Base-by-base conservation (phyloP, 1,140 invertebrate species). In the Matsumurasca onukii region DNA sequence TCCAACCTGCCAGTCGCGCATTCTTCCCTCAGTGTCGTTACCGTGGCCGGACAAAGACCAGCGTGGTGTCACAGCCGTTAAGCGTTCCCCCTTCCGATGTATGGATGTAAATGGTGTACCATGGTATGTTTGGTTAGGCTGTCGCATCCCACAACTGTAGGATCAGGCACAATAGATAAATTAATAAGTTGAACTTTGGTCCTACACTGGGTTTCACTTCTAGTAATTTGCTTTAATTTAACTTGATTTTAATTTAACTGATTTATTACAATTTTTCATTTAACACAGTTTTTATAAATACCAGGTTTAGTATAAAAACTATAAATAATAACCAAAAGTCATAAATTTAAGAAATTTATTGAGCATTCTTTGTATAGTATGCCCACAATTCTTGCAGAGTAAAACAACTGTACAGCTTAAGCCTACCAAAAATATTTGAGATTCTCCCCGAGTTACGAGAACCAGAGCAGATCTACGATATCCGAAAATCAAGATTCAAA, bases 341-440 rank as follows among this genome's bases (percentile, higher is more conserved):
- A 45, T 12, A 45, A 12, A 12, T 9, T 45, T 22, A 59, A 74
- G 34, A 65, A 71, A 59, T 71, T 73, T 66, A 70, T 63, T 57
- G 65, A 31, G 30, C 67, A 9, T 72, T 55, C 48, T 31, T 61
- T 34, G 52, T 48, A 66, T 74, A n/a, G n/a, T n/a, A n/a, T n/a
- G n/a, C n/a, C n/a, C n/a, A n/a, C n/a, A n/a, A n/a, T n/a, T n/a
- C n/a, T n/a, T n/a, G n/a, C n/a, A n/a, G n/a, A n/a, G n/a, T n/a
- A n/a, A n/a, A n/a, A n/a, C n/a, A n/a, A n/a, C n/a, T n/a, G n/a
- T n/a, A n/a, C n/a, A n/a, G n/a, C n/a, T n/a, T n/a, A n/a, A n/a
- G n/a, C n/a, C n/a, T n/a, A n/a, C n/a, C n/a, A n/a, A n/a, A n/a
- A n/a, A n/a, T n/a, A n/a, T n/a, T n/a, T n/a, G n/a, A n/a, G n/a